A percentile compares a stretch with the other conserved stretches of the same genome.
Conservation (phyloP, 2,113 vertebrate species). For the Tetrao urogallus region DNA sequence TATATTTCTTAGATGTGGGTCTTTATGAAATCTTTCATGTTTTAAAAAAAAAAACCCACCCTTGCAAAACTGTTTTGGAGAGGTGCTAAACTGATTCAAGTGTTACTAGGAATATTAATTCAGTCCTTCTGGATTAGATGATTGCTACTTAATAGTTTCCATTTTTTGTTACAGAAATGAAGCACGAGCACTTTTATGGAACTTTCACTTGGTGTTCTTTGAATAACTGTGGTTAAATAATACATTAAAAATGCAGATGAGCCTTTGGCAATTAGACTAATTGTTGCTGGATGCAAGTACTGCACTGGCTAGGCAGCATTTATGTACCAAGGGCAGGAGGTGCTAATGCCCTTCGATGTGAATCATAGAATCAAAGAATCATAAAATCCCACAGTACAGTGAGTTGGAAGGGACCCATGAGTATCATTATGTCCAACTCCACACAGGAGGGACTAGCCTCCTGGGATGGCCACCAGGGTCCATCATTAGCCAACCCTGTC, state of each 20-base stretch:
- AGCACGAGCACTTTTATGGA: background rate
- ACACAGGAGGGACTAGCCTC: too few relatives aligned
- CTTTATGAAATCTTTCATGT: background rate
- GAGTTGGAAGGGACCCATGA: too few relatives aligned
- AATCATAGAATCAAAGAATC: too few relatives aligned
- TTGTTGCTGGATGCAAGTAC: background rate
- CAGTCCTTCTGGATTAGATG: background rate
- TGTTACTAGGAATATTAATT: background rate
- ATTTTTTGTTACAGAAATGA: background rate
- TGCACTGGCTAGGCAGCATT: background rate
- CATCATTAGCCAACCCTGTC: background rate
- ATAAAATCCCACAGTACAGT: too few relatives aligned
- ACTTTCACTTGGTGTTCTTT: background rate
- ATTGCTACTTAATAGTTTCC: background rate
- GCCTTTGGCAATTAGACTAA: background rate
- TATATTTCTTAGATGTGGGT: background rate
- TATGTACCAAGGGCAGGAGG: background rate
- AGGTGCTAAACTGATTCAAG: background rate
- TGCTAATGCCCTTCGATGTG: background rate
- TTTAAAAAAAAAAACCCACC: background rate
- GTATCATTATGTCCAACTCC: too few relatives aligned
- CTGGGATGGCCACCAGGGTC: background rate
- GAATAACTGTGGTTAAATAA: background rate
- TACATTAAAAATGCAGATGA: background rate
- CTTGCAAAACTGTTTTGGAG: background rate